Conservation (phyloP, 1,140 invertebrate genomes). For the Cherax quadricarinatus region DNA sequence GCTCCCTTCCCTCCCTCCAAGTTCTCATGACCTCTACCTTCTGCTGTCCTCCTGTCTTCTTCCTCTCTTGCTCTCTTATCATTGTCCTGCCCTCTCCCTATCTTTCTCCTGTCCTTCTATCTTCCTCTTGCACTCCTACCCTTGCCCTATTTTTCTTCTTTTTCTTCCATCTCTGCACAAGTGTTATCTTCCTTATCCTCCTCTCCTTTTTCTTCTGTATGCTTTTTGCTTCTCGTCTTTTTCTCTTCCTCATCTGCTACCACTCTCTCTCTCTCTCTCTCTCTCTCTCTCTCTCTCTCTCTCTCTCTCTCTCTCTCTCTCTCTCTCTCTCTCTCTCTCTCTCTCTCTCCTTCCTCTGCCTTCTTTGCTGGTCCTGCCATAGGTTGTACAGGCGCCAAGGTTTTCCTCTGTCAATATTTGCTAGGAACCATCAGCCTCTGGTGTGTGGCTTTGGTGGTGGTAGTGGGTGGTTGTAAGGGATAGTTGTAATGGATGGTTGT, state of each 20-base stretch:
- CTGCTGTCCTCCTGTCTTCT: no score
- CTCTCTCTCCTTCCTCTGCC: not conserved
- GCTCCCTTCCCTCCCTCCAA: not conserved
- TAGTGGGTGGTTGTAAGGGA: not conserved
- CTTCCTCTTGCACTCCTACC: no score
- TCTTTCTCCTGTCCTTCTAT: no score
- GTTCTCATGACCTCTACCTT: no score
- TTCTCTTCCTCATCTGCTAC: no score
- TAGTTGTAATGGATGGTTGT: not conserved
- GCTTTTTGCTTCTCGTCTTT: no score
- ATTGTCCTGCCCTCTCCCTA: no score
- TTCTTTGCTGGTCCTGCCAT: not conserved
- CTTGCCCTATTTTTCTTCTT: not conserved
- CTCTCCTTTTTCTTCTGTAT: no score
- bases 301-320: not conserved
- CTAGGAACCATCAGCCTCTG: not conserved
- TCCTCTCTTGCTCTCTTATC: no score
- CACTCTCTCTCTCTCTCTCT: not conserved
- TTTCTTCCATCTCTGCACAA: not conserved
- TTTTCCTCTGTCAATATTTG: slow-evolving; percentile 69
- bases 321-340: not conserved
- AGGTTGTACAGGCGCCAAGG: not conserved
- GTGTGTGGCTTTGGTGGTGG: not conserved
- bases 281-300: not conserved
- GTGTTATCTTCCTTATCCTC: no score